phyloP scores from a whole-genome alignment of 2,797 vertebrate genomes.

The Alauda arvensis region DNA sequence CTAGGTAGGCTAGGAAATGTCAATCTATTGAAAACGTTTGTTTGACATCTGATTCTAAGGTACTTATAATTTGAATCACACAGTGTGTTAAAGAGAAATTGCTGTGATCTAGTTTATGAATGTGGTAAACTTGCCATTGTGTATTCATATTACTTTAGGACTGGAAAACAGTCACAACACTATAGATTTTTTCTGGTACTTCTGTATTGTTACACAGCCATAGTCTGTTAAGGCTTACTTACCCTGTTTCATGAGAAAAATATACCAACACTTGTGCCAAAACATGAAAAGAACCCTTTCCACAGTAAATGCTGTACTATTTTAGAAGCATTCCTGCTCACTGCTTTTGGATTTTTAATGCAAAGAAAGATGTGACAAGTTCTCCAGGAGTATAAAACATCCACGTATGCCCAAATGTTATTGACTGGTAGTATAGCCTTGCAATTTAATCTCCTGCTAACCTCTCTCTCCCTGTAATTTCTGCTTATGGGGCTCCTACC shows the following conservation, averaged over 20 bases:
- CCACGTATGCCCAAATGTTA: background rate
- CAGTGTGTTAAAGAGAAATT: background rate
- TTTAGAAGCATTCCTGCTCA: background rate
- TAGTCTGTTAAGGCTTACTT: background rate
- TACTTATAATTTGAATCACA: background rate
- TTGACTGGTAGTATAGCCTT: background rate
- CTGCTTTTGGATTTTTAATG: background rate
- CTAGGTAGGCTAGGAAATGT: background rate
- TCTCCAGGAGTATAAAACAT: background rate
- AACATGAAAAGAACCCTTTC: background rate
- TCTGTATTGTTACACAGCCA: background rate
- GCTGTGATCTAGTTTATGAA: background rate
- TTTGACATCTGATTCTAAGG: background rate
- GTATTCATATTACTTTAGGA: background rate
- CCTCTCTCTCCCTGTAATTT: background rate
- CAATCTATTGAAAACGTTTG: background rate
- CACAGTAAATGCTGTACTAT: background rate
- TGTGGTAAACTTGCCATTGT: background rate
- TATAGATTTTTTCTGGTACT: background rate
- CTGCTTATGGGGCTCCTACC: background rate
- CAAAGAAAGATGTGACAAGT: background rate
- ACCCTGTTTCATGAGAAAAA: background rate
- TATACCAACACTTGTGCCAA: background rate
- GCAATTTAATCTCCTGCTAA: background rate
- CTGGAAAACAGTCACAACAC: background rate